These are phyloP conservation scores for Litoditis marina DNA, from an alignment of 2,888 invertebrate genomes.

Conservation along the genomic window DNA sequence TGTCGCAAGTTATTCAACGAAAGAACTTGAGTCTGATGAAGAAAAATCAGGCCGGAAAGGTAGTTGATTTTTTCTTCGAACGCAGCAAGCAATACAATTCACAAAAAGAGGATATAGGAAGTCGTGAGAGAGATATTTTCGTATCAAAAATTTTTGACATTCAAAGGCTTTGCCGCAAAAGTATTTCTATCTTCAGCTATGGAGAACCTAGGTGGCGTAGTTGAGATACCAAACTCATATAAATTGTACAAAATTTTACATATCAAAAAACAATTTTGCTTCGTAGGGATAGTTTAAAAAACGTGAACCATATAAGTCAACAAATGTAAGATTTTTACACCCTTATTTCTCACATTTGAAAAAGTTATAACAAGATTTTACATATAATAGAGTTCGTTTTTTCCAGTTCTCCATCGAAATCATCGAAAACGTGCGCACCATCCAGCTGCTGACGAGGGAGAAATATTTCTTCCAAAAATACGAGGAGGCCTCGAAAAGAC, in stretches of 20 bases:
- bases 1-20: too few species aligned
- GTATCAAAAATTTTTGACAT: too few species aligned
- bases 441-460: constrained; percentile 63
- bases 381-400: background rate
- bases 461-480: constrained; percentile 60
- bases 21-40: constrained; percentile 25
- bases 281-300: background rate
- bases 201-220: too few species aligned
- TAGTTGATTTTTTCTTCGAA: constrained; percentile 32
- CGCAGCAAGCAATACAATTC: constrained; percentile 28
- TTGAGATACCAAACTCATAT: too few species aligned
- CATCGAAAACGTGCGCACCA: constrained; percentile 64
- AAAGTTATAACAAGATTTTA: too few species aligned
- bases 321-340: background rate
- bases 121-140: too few species aligned
- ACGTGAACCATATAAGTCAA: too few species aligned
- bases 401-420: constrained; percentile 62
- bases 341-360: too few species aligned
- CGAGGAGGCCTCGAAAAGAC: constrained; percentile 25
- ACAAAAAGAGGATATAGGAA: constrained; percentile 10
- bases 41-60: constrained; percentile 67
- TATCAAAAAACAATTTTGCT: background rate
- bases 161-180: too few species aligned
- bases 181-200: too few species aligned
- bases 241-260: too few species aligned